Evolutionary conservation across 2,888 invertebrate species (phyloP).

Genomic region (Dinocampus coccinellae): DNA sequence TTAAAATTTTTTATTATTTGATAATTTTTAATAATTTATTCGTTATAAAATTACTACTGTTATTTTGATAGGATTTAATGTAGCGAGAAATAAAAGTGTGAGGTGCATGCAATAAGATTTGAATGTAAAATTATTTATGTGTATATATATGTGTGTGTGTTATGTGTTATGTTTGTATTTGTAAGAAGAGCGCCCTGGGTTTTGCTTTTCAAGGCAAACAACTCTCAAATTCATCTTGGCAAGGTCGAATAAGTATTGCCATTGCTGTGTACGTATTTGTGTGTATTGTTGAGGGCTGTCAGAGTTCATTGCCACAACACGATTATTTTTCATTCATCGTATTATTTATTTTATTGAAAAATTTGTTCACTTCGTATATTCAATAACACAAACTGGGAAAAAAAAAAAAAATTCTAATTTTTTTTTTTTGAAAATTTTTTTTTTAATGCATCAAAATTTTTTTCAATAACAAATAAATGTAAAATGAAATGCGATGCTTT

Average conservation of each 20-base stretch:
- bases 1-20: too few species aligned
- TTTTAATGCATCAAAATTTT: too few species aligned
- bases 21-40: too few species aligned
- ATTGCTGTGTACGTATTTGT: too few species aligned
- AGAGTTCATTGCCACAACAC: constrained; percentile 26
- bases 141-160: background rate
- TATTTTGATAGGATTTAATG: background rate
- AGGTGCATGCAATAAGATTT: too few species aligned
- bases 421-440: too few species aligned
- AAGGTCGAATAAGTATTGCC: constrained; percentile 14
- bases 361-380: background rate
- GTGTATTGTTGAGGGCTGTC: too few species aligned
- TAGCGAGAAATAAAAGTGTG: too few species aligned
- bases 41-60: background rate
- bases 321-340: background rate
- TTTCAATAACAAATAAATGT: too few species aligned
- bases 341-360: background rate
- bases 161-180: background rate
- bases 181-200: constrained; percentile 14
- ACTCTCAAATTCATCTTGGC: constrained; percentile 23
- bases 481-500: too few species aligned
- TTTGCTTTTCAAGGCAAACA: constrained; percentile 24
- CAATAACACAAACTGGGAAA: background rate
- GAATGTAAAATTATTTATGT: background rate
- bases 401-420: too few species aligned